Base-by-base conservation (phyloP, 2,888 invertebrate genomes). In the Muscina levida region DNA sequence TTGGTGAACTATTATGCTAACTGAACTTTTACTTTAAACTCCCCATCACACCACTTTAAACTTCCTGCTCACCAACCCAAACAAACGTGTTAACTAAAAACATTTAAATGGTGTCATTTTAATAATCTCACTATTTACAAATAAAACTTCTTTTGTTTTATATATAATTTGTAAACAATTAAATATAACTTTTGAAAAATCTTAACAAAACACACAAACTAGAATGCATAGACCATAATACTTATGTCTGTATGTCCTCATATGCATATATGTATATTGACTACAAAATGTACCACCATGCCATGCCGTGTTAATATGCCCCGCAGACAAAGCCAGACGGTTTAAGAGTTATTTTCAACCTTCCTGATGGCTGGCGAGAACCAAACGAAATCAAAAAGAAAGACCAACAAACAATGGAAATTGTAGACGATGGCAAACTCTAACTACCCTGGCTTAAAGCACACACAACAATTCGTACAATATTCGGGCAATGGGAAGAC, bases 261-360 rank as follows among this genome's bases (percentile, higher is more conserved):
- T 5, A 31, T n/a, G 57, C 13, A 59, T 31, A 26, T 6, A 59
- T 39, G 59, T 39, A 31, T 39, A 17, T 19, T 51, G 57, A 72
- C 68, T 78, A 66, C 68, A 4, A 72, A 72, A 62, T 77, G 48
- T 72, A 74, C 72, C n/a, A n/a, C n/a, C n/a, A n/a, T n/a, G n/a
- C n/a, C 76, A 76, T 73, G 65, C 67, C 62, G 46, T 77, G 72
- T 73, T 72, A 51, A 70, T 31, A 31, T 31, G 37, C 72, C n/a
- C 57, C 26, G 68, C 56, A 57, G 66, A 75, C 70, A 82, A 62
- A 51, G 62, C 22, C 56, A 79, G 75, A 79, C 48, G 75, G 67
- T 71, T 70, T 72, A 57, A 66, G 51, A 80, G 70, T 57, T 46
- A 67, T 31, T 72, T 31, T 72, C 71, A 72, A 68, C 53, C 75